Conservation (phyloP, 2,797 vertebrate genomes). For the Stomatorhinus walkeri region DNA sequence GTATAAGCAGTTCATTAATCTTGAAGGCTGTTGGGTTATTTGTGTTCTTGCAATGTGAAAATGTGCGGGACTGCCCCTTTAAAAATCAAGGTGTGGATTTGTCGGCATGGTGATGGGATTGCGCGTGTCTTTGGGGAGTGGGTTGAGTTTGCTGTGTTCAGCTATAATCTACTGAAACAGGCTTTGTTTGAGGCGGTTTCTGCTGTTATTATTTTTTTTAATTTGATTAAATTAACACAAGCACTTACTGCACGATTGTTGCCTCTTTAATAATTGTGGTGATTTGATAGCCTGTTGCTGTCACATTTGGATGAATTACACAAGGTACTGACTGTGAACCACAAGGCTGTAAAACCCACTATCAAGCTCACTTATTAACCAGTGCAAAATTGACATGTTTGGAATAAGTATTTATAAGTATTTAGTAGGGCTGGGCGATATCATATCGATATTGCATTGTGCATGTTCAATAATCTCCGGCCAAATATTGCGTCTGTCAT, state of each 20-base stretch:
- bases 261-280: constrained; percentile 33
- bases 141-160: constrained; percentile 29
- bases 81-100: neutral
- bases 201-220: constrained; percentile 43
- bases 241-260: constrained; percentile 30
- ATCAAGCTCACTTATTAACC: neutral
- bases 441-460: too few species aligned
- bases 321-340: neutral
- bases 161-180: constrained; percentile 27
- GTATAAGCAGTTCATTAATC: neutral
- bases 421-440: neutral
- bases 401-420: neutral
- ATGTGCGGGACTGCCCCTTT: neutral
- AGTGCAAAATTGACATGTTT: neutral
- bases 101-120: neutral
- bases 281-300: neutral
- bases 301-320: neutral
- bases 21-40: neutral
- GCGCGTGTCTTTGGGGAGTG: constrained; percentile 15
- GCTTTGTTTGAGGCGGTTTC: constrained; percentile 28
- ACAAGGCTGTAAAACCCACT: neutral
- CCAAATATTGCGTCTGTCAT: neutral
- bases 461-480: too few species aligned
- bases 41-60: constrained; percentile 24
- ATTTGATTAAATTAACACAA: constrained; percentile 54